Evolutionary conservation across 2,888 invertebrate species (phyloP).

Genomic region (Herminia tarsipennalis): DNA sequence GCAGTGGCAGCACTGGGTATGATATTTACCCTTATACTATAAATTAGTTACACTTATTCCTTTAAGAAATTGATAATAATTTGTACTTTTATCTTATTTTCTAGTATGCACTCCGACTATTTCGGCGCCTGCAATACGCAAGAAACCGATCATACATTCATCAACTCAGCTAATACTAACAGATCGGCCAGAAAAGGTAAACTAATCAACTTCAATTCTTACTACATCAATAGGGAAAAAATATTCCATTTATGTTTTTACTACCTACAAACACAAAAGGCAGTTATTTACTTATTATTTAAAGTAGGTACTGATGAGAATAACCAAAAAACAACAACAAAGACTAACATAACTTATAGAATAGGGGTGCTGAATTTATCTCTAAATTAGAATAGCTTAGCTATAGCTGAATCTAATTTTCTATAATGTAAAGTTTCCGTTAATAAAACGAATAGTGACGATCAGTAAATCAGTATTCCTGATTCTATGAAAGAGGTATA

Average conservation of each 20-base stretch:
- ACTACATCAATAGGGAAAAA: neutral
- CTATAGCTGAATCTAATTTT: too few species aligned
- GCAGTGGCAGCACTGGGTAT: constrained; percentile 85
- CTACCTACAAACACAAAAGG: too few species aligned
- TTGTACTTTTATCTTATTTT: constrained; percentile 37
- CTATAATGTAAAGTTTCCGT: too few species aligned
- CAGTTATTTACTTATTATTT: too few species aligned
- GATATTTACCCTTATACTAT: constrained; percentile 4
- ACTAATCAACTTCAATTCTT: neutral
- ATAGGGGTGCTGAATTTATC: too few species aligned
- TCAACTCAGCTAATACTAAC: constrained; percentile 72
- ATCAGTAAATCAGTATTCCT: too few species aligned
- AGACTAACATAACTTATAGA: too few species aligned
- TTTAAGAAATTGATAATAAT: neutral
- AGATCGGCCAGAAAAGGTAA: constrained; percentile 74
- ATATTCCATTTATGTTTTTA: neutral
- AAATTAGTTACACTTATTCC: neutral
- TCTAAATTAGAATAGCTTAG: too few species aligned
- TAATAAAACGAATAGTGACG: too few species aligned
- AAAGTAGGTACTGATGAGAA: too few species aligned
- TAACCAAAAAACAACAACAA: too few species aligned
- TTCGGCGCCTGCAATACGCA: constrained; percentile 72
- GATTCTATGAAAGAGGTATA: too few species aligned
- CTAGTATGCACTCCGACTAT: constrained; percentile 74
- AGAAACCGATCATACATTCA: constrained; percentile 72